Evolutionary conservation across 2,888 invertebrate genomes (phyloP), one percentile per base, ranked within the genome.

Genomic region (Xestia xanthographa): DNA sequence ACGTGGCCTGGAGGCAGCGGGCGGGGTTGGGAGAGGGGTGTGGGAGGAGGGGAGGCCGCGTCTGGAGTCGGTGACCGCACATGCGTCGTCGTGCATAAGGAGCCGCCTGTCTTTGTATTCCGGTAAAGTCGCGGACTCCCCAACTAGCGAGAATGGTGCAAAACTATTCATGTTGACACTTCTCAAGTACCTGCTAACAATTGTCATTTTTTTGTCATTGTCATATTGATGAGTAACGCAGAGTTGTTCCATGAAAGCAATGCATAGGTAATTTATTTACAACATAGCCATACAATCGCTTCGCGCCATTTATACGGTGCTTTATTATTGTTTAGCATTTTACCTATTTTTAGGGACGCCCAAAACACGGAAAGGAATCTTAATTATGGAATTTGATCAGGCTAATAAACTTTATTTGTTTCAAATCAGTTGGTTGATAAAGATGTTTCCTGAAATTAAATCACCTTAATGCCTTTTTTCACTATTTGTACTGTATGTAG

Each of bases 81-180:
- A 90, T 90, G 93, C 92, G 93, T 92, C 91, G 95, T 88, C 94
- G 91, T 95, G 95, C 95, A 94, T 95, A 95, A 93, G 92, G 90
- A 91, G 91, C 90, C 91, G 90, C 88, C 85, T 87, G 89, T 89
- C 92, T 96, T 96, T 95, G 93, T 96, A 95, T 96, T 94, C 95
- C 88, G 90, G 91, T 92, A 91, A 92, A 92, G 94, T 93, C 88
- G 92, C 90, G 91, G 92, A 90, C 93, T 92, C 92, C 94, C 93
- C 94, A 93, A 93, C 94, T 93, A 93, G 92, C 92, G 84, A 92
- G 94, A 95, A 95, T 91, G 93, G 92, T 91, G 93, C 94, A 92
- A 94, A 95, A 93, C 94, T 95, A 94, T 95, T 94, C 92, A 93
- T 93, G 93, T 93, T 93, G 91, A 94, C 93, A 93, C 90, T 92